These are phyloP conservation scores for Phasianus colchicus DNA, from an alignment of 2,113 vertebrate species.

Conservation along the genomic window DNA sequence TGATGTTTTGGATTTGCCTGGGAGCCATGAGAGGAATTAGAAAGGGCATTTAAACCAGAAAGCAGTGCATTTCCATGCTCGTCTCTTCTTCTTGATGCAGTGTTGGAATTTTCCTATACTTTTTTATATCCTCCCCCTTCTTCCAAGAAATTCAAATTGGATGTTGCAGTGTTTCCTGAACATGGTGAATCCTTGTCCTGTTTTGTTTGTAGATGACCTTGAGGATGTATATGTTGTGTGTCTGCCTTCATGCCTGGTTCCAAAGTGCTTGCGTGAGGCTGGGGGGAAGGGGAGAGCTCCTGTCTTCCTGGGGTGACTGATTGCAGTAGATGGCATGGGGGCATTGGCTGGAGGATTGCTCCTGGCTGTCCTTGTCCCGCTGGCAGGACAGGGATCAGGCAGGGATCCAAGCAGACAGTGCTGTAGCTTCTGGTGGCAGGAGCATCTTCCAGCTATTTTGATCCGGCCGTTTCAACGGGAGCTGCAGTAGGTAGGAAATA, in stretches of 20 bases:
- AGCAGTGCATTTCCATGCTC: conserved; percentile 65
- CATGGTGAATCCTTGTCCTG: conserved; percentile 69
- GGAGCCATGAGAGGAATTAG: conserved; percentile 45
- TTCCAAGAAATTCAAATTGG: conserved; percentile 44
- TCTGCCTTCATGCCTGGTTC: conserved; percentile 19
- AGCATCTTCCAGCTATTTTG: conserved; percentile 28
- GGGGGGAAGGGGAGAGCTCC: background rate
- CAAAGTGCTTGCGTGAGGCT: conserved; percentile 24
- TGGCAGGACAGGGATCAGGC: conserved; percentile 25
- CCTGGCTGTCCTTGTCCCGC: background rate
- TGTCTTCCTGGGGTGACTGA: background rate
- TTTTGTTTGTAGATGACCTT: conserved; percentile 75
- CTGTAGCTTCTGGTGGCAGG: conserved; percentile 34
- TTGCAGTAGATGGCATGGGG: background rate
- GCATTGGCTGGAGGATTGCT: background rate
- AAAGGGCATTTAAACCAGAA: conserved; percentile 55
- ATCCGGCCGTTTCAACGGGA: background rate
- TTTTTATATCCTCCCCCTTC: conserved; percentile 31
- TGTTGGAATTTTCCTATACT: conserved; percentile 39
- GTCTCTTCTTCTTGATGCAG: conserved; percentile 43
- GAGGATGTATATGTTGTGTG: conserved; percentile 28
- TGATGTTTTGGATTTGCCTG: conserved; percentile 60
- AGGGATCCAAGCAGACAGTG: background rate
- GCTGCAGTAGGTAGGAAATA: background rate
- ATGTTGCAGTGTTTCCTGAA: conserved; percentile 68